phyloP scores from a whole-genome alignment of 2,113 vertebrate species.

The Serranochromis macrocephalus region DNA sequence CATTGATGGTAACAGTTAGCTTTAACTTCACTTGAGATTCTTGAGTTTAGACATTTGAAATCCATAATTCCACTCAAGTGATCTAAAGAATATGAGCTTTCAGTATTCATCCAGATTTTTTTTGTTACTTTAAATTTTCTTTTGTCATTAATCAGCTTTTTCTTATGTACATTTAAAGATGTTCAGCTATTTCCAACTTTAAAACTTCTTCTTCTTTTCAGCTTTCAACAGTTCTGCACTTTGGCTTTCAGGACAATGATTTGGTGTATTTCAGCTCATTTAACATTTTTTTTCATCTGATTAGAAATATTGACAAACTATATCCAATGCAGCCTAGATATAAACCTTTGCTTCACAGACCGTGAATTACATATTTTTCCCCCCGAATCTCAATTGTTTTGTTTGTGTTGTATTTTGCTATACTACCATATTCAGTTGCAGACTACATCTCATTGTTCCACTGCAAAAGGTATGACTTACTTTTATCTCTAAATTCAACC shows the following conservation, averaged over 20 bases:
- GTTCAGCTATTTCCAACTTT: not conserved
- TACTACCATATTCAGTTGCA: not conserved
- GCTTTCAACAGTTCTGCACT: not conserved
- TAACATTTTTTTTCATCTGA: not conserved
- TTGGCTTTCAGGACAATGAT: not conserved
- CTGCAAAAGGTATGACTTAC: not conserved
- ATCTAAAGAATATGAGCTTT: not conserved
- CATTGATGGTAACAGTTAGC: not conserved
- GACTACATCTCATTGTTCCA: not conserved
- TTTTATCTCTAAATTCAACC: not conserved
- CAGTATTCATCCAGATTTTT: not conserved
- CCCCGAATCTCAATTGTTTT: not conserved
- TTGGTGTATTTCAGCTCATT: not conserved
- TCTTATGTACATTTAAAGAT: not conserved
- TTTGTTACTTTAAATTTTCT: not conserved
- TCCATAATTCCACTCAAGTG: not conserved
- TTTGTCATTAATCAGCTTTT: not conserved
- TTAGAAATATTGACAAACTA: not conserved
- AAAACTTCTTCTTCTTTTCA: not conserved
- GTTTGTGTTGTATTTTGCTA: not conserved
- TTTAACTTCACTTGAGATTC: not conserved
- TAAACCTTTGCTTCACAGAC: not conserved
- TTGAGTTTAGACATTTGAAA: not conserved
- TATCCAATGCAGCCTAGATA: not conserved
- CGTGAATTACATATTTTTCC: fast-evolving